Evolutionary conservation across 1,140 invertebrate genomes (phyloP).

Genomic region (Eriocheir sinensis): DNA sequence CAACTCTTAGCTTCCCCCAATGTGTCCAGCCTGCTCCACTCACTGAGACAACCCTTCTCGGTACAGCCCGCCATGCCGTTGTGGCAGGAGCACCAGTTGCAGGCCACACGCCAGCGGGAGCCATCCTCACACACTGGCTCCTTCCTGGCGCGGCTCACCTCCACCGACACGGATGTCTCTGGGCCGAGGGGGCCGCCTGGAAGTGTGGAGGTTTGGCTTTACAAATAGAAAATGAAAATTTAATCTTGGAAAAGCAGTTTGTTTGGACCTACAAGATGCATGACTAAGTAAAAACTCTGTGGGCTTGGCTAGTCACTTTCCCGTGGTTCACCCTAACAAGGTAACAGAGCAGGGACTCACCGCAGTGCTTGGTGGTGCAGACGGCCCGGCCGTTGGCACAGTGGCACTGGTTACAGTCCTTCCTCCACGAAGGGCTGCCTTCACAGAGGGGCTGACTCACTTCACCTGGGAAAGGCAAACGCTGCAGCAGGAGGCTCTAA

Average conservation of each 20-base stretch:
- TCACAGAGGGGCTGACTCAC: not conserved
- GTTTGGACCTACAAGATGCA: no score
- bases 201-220: no score
- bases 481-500: no score
- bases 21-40: not conserved
- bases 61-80: not conserved
- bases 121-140: slow-evolving; percentile 6
- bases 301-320: no score
- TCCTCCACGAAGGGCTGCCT: not conserved
- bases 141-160: not conserved
- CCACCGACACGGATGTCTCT: no score
- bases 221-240: no score
- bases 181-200: no score
- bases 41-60: not conserved
- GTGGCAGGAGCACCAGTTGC: slow-evolving; percentile 45
- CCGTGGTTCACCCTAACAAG: no score
- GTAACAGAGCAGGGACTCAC: not conserved
- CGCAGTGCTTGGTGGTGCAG: not conserved
- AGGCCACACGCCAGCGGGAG: slow-evolving; percentile 23
- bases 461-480: not conserved
- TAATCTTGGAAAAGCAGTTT: no score
- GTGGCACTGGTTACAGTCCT: not conserved
- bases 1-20: no score
- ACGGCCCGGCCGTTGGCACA: not conserved
- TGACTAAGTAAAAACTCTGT: no score